phyloP scores from a whole-genome alignment of 1,140 invertebrate genomes.

The Druon quercuslanigerum region DNA sequence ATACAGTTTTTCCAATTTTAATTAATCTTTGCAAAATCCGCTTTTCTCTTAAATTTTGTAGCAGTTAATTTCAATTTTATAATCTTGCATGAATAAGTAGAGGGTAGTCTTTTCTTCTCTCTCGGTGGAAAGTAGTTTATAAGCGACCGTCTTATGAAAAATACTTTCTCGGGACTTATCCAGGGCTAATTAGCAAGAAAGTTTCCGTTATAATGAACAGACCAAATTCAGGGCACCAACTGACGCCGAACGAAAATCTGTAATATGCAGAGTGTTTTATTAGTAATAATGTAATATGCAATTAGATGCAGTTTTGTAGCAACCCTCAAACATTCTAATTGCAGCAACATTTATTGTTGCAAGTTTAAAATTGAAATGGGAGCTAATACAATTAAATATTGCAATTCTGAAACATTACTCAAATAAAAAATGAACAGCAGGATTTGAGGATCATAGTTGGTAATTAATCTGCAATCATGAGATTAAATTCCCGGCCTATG shows the following conservation, averaged over 20 bases:
- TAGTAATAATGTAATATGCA: too few relatives aligned
- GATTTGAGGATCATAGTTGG: too few relatives aligned
- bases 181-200: conserved; percentile 35
- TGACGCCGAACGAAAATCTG: conserved; percentile 52
- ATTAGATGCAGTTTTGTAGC: too few relatives aligned
- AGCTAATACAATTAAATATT: too few relatives aligned
- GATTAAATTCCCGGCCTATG: too few relatives aligned
- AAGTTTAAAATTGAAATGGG: too few relatives aligned
- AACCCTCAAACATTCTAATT: too few relatives aligned
- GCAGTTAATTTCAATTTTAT: conserved; percentile 20
- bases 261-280: conserved; percentile 38
- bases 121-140: conserved; percentile 15
- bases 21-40: conserved; percentile 11
- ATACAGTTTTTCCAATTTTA: background rate
- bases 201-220: conserved; percentile 53
- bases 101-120: conserved; percentile 35
- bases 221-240: conserved; percentile 50
- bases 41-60: background rate
- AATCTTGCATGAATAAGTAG: conserved; percentile 23
- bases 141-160: conserved; percentile 12
- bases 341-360: too few relatives aligned
- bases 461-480: too few relatives aligned
- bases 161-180: conserved; percentile 19
- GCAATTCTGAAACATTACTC: too few relatives aligned
- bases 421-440: too few relatives aligned